A percentile compares a stretch with the other conserved stretches of the same genome.
Conservation (phyloP, 2,113 vertebrate species). For the Mastomys coucha region DNA sequence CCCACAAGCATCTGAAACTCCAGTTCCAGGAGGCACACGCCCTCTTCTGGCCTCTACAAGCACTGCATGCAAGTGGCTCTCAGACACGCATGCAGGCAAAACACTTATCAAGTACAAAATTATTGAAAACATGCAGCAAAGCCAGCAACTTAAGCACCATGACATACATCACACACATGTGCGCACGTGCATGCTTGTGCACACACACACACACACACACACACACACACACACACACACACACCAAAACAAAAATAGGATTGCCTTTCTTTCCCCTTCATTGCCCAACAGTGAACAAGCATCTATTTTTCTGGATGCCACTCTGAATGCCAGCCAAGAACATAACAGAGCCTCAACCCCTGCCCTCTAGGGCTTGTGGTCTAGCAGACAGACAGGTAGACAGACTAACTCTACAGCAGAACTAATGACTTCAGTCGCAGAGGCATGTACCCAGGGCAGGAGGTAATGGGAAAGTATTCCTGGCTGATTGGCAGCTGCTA, state of each 20-base stretch:
- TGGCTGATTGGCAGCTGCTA: neutral
- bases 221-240: neutral
- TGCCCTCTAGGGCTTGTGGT: accelerated
- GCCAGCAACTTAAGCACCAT: neutral
- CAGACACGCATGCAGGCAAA: neutral
- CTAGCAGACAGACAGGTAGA: neutral
- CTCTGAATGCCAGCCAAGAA: neutral
- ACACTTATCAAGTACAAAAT: neutral
- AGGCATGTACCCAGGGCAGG: neutral
- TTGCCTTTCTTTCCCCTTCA: neutral
- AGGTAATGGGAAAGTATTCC: neutral
- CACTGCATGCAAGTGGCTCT: neutral
- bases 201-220: neutral
- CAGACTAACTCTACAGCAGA: too few relatives aligned
- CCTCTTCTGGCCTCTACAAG: neutral
- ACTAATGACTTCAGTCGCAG: accelerated
- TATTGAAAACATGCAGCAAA: neutral
- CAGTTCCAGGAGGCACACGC: neutral
- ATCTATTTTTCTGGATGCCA: accelerated
- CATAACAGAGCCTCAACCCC: neutral
- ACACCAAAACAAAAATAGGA: neutral
- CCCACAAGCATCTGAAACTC: neutral
- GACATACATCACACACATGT: neutral
- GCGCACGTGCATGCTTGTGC: too few relatives aligned
- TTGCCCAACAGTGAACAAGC: neutral